phyloP scores from a whole-genome alignment of 35 echinoderm and acorn worm genomes.

The Anneissia japonica region DNA sequence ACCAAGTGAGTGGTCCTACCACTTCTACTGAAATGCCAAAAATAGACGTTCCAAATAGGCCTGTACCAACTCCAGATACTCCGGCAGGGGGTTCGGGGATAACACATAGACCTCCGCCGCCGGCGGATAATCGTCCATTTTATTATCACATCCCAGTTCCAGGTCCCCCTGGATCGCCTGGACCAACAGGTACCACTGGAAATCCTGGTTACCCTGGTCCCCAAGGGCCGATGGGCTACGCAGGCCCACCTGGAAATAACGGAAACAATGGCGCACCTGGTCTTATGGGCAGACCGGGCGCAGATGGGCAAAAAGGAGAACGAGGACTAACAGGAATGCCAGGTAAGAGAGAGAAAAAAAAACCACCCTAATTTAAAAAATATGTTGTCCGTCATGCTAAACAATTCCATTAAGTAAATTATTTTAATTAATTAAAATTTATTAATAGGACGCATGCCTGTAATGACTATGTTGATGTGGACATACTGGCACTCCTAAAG shows the following conservation, averaged over 20 bases:
- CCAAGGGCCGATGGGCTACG: constrained; percentile 9
- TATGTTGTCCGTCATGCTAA: too few species aligned
- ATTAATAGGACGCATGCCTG: too few species aligned
- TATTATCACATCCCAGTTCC: not conserved
- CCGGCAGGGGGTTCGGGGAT: not conserved
- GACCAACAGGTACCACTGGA: constrained; percentile 12
- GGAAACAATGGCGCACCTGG: constrained; percentile 31
- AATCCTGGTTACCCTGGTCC: constrained; percentile 14
- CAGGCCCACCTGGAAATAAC: constrained; percentile 35
- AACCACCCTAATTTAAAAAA: too few species aligned
- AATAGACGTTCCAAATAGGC: not conserved
- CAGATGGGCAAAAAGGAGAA: constrained; percentile 26
- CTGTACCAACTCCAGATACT: not conserved
- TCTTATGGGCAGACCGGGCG: not conserved
- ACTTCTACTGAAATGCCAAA: not conserved
- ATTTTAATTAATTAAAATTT: too few species aligned
- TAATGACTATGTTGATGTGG: too few species aligned
- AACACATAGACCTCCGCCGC: not conserved
- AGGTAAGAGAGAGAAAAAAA: constrained; percentile 26
- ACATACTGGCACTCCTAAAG: too few species aligned
- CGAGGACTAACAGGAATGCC: constrained; percentile 6
- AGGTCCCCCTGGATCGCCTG: constrained; percentile 7
- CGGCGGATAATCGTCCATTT: not conserved
- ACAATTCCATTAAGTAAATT: too few species aligned
- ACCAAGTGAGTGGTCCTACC: not conserved